Evolutionary conservation across 2,797 vertebrate species (phyloP).

Genomic region (Fratercula arctica): DNA sequence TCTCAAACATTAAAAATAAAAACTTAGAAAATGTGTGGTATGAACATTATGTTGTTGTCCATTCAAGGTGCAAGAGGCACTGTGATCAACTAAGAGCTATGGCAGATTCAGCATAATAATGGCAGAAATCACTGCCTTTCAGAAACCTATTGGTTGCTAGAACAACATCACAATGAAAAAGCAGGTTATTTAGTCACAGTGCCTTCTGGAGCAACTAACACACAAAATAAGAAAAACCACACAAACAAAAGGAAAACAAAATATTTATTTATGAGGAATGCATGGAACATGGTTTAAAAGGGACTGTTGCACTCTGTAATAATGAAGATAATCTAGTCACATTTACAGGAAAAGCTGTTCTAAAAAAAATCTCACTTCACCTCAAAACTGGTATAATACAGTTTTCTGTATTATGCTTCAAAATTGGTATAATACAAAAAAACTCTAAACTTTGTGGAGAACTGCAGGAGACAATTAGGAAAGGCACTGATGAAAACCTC

Average conservation of each 20-base stretch:
- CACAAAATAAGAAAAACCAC: neutral
- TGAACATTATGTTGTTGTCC: neutral
- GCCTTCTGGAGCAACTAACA: neutral
- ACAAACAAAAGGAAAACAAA: neutral
- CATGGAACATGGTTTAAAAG: neutral
- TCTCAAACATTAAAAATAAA: neutral
- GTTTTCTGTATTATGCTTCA: neutral
- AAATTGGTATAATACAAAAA: neutral
- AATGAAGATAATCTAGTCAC: neutral
- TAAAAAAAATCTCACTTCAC: neutral
- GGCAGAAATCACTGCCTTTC: neutral
- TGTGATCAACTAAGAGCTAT: neutral
- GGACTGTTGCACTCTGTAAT: neutral
- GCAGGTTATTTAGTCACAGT: neutral
- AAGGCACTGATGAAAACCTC: neutral
- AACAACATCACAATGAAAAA: neutral
- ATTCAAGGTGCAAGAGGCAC: neutral
- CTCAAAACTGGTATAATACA: neutral
- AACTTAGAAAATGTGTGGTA: neutral
- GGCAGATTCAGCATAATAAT: neutral
- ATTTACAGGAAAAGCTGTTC: neutral
- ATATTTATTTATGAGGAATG: neutral
- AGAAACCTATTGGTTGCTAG: neutral
- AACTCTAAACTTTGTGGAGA: neutral
- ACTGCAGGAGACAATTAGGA: neutral